Conservation (phyloP, 2,888 invertebrate genomes). For the Dasypogon diadema region DNA sequence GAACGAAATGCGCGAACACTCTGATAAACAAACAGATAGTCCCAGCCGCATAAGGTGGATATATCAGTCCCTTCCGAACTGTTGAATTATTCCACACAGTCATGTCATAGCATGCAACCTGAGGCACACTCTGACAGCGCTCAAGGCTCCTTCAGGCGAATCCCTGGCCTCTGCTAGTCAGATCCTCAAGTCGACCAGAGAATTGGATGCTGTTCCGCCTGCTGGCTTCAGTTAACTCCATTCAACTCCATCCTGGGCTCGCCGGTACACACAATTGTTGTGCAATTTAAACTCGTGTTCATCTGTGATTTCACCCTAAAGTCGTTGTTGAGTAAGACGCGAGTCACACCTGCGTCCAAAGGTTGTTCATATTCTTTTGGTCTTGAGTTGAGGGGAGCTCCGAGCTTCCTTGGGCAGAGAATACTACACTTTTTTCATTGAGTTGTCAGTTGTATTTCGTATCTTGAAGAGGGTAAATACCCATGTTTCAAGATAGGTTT, state of each 20-base stretch:
- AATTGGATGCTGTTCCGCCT: conserved; percentile 51
- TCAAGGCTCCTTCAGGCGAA: conserved; percentile 17
- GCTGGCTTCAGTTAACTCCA: conserved; percentile 52
- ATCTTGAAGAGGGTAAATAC: conserved; percentile 43
- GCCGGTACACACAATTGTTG: conserved; percentile 49
- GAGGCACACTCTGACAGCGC: conserved; percentile 44
- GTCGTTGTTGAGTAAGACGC: conserved; percentile 55
- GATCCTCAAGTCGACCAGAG: conserved; percentile 45
- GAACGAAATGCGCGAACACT: conserved; percentile 44
- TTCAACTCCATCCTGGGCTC: conserved; percentile 25
- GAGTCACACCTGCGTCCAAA: conserved; percentile 55
- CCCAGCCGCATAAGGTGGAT: conserved; percentile 51
- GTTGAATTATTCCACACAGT: conserved; percentile 52
- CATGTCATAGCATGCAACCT: conserved; percentile 45
- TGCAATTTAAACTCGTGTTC: conserved; percentile 52
- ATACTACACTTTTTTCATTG: conserved; percentile 30
- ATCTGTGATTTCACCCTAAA: conserved; percentile 51
- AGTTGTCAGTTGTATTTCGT: conserved; percentile 36
- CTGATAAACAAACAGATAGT: conserved; percentile 49
- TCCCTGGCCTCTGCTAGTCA: not conserved
- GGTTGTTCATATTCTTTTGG: conserved; percentile 46
- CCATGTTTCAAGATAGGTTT: conserved; percentile 4
- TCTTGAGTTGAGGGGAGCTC: not conserved
- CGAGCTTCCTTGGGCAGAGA: conserved; percentile 16
- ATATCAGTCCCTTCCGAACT: conserved; percentile 50